These are phyloP conservation scores for Sebastes diploproa DNA, from an alignment of 2,797 vertebrate genomes.

Conservation along the genomic window DNA sequence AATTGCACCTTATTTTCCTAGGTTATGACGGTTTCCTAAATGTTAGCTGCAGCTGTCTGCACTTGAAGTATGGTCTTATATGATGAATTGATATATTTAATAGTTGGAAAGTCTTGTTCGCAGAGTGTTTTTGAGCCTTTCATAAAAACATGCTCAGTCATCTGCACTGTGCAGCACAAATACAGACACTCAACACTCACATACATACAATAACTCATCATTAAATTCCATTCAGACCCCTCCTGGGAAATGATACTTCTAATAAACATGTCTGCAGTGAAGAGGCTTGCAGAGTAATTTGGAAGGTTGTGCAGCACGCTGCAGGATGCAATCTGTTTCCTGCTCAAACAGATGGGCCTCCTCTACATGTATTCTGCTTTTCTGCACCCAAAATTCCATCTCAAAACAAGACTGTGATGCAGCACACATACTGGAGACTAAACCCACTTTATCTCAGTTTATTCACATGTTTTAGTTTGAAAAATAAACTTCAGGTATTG, in stretches of 20 bases:
- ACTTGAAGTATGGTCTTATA: background rate
- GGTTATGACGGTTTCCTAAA: background rate
- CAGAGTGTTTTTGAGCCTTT: background rate
- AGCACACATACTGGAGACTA: background rate
- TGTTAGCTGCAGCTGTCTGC: background rate
- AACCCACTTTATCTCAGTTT: background rate
- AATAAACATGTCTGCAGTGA: slow-evolving; percentile 56
- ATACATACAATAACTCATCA: slow-evolving; percentile 34
- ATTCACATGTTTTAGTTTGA: background rate
- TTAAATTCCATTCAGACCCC: slow-evolving; percentile 36
- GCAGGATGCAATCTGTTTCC: slow-evolving; percentile 87
- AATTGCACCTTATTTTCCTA: background rate
- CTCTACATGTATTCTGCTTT: slow-evolving; percentile 54
- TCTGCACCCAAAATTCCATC: slow-evolving; percentile 48
- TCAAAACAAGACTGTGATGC: slow-evolving; percentile 37
- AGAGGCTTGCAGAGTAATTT: slow-evolving; percentile 61
- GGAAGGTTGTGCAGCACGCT: slow-evolving; percentile 69
- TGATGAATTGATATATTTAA: background rate
- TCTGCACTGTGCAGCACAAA: background rate
- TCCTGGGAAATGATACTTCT: slow-evolving; percentile 48
- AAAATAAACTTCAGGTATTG: background rate
- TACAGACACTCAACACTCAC: background rate
- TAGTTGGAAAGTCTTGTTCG: background rate
- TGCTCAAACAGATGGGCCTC: slow-evolving; percentile 81
- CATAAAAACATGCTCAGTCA: slow-evolving; percentile 27